Percentiles rank a stretch among this genome's conserved stretches.
These are phyloP conservation scores for Isichthys henryi DNA, from an alignment of 2,113 vertebrate genomes.

Conservation along the genomic window DNA sequence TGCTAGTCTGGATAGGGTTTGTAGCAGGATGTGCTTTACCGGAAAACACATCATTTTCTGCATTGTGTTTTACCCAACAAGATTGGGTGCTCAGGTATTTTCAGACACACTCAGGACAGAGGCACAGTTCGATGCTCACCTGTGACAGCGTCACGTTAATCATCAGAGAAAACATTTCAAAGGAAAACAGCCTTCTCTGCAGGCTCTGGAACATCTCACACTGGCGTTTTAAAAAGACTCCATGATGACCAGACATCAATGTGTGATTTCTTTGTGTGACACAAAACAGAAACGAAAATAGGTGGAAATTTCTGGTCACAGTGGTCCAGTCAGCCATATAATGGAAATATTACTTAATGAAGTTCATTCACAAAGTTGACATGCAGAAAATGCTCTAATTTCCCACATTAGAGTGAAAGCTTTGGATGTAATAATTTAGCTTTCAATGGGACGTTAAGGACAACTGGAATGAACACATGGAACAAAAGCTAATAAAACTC, in stretches of 20 bases:
- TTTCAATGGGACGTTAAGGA: background rate
- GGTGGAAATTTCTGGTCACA: background rate
- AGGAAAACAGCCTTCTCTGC: background rate
- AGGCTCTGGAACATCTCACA: background rate
- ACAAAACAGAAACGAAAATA: background rate
- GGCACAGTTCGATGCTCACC: background rate
- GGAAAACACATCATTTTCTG: background rate
- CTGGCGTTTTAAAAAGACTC: background rate
- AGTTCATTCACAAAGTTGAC: background rate
- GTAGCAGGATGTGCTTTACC: background rate
- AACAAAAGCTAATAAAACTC: background rate
- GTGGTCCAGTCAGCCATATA: background rate
- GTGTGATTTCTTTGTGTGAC: background rate
- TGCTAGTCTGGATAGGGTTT: background rate
- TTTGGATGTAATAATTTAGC: background rate
- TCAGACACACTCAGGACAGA: background rate
- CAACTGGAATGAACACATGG: background rate
- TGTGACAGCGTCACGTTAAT: background rate
- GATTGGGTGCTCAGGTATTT: background rate
- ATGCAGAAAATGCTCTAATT: background rate
- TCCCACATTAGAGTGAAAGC: background rate
- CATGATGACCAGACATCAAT: background rate
- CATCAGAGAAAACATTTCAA: background rate
- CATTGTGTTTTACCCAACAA: background rate
- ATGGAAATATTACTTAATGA: background rate